These are phyloP conservation scores for Bradypus variegatus DNA, from an alignment of 2,797 vertebrate genomes.

Conservation along the genomic window DNA sequence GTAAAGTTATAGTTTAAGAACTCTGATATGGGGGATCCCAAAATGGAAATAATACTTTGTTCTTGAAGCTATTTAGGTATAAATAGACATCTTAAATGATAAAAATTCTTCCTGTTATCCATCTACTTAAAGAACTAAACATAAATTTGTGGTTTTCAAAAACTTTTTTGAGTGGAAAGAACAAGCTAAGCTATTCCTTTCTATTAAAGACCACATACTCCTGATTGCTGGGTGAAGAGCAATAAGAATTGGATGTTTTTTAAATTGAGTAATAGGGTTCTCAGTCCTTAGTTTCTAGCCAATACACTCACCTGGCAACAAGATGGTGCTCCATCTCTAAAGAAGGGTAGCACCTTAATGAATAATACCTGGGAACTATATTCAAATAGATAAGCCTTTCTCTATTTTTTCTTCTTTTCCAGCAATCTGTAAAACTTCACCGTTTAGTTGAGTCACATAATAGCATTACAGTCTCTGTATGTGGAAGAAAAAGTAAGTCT, in stretches of 20 bases:
- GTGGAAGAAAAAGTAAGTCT: conserved; percentile 74
- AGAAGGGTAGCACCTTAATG: not conserved
- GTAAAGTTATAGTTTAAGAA: not conserved
- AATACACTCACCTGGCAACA: not conserved
- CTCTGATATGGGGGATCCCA: not conserved
- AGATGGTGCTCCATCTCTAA: not conserved
- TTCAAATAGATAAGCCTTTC: conserved; percentile 41
- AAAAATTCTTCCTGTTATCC: not conserved
- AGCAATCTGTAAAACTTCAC: conserved; percentile 81
- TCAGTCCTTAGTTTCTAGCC: not conserved
- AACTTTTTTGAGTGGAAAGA: not conserved
- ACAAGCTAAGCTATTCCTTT: not conserved
- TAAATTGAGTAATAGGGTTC: not conserved
- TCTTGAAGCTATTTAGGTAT: not conserved
- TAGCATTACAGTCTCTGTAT: conserved; percentile 73
- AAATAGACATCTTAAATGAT: not conserved
- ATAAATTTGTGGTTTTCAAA: not conserved
- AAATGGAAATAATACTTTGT: conserved; percentile 2
- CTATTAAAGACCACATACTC: not conserved
- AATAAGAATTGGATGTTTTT: not conserved
- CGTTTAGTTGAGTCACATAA: conserved; percentile 79
- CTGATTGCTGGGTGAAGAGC: not conserved
- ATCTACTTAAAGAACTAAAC: not conserved
- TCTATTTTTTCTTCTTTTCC: conserved; percentile 64
- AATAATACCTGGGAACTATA: not conserved